Base-by-base conservation (phyloP, 1,140 invertebrate genomes). In the Platorchestia sp. region DNA sequence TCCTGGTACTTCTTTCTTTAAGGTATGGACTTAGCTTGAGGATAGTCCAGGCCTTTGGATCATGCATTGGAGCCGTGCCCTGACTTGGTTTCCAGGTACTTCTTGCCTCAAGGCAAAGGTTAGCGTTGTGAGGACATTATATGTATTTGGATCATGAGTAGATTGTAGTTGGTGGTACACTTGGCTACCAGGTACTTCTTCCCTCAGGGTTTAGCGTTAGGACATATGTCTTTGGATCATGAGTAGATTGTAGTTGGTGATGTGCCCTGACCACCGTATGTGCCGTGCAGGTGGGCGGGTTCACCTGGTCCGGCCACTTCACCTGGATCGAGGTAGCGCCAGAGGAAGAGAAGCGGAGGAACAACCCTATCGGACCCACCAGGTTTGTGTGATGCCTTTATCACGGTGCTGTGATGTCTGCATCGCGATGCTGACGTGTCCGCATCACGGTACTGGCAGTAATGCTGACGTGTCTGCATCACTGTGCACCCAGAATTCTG, bases 291-390 rank as follows among this genome's bases (percentile, higher is more conserved):
- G 98, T 99, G 93, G 99, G 99, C 40, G 98, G 98, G 40, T 99
- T 99, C 97, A 98, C 98, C 5, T 99, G 99, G 98, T 98, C 98
- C 95, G 98, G 99, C 0, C 98, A 99, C 97, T 99, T 99, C 97
- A 98, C 98, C 7, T 99, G 99, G 99, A 98, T 99, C 96, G 98
- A 99, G 96, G 98, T 99, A 89, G 98, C 98, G 47, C 97, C 98
- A 75, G 97, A 98, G 45, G 98, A 99, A 97, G 97, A 98, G 96
- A 97, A 98, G 95, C 97, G 98, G 0, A 97, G 98, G 96, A 97
- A 97, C 59, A 97, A 97, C 75, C 95, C 96, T 40, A 97, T 97
- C 86, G 97, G 97, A 95, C 97, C 97, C 22, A 97, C 97, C 95
- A 97, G 97, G 97, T 97, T 96, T 59, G 91, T 89, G 10, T 41